phyloP scores from a whole-genome alignment of 30 jellyfish, hydroid and myxozoan species.

The Cassiopea xamachana region DNA sequence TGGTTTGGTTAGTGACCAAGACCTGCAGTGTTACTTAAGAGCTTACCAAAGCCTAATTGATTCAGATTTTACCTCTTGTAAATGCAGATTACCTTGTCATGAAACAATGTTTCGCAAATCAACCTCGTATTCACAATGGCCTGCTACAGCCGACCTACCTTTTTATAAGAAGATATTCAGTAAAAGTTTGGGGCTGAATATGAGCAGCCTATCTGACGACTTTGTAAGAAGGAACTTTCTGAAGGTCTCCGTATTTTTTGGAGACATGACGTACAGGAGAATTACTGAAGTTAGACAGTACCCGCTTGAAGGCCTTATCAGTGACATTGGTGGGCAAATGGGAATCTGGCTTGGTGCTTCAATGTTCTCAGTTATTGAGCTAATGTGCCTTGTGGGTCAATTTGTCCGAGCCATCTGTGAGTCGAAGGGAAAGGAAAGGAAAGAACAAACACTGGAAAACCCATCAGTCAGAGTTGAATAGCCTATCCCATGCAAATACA shows the following conservation, averaged over 20 bases:
- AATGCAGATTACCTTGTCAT: slow-evolving; percentile 40
- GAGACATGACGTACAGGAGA: slow-evolving; percentile 31
- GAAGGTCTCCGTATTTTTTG: slow-evolving; percentile 35
- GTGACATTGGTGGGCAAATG: slow-evolving; percentile 77
- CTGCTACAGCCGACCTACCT: slow-evolving; percentile 22
- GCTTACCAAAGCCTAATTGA: neutral
- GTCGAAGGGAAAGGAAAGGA: neutral
- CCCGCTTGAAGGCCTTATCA: neutral
- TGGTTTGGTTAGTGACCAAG: neutral
- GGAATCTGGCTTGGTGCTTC: slow-evolving; percentile 78
- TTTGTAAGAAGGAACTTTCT: slow-evolving; percentile 37
- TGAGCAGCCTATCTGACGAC: slow-evolving; percentile 19
- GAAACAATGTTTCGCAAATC: slow-evolving; percentile 19
- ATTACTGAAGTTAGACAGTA: slow-evolving; percentile 16
- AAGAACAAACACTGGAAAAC: neutral
- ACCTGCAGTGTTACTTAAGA: neutral
- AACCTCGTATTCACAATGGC: slow-evolving; percentile 52
- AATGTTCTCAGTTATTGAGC: slow-evolving; percentile 54
- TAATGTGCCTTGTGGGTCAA: neutral
- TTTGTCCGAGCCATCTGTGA: neutral
- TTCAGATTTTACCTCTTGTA: slow-evolving; percentile 14
- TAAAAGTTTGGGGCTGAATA: slow-evolving; percentile 11
- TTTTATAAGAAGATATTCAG: slow-evolving; percentile 28
- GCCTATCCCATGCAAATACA: no score
- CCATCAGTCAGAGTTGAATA: neutral